These are phyloP conservation scores for Eupristina koningsbergeri DNA, from an alignment of 1,140 invertebrate species.

Conservation along the genomic window DNA sequence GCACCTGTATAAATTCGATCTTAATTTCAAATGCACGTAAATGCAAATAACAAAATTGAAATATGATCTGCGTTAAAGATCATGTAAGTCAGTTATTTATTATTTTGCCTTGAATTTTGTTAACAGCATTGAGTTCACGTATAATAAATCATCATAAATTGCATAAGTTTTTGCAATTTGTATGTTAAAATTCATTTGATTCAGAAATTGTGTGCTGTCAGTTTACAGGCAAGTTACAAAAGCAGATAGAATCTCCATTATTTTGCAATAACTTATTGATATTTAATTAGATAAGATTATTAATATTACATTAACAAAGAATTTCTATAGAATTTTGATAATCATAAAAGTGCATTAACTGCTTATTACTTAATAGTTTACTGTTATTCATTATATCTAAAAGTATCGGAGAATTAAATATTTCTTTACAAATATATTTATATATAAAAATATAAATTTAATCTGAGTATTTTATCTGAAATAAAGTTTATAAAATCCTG, in stretches of 20 bases:
- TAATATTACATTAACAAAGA: neutral
- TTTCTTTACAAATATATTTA: too few species aligned
- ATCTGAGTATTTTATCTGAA: too few species aligned
- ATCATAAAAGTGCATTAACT: too few species aligned
- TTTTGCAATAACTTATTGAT: neutral
- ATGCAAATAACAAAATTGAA: slow-evolving; percentile 17
- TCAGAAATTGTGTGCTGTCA: neutral
- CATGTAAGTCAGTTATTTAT: neutral
- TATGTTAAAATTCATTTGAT: neutral
- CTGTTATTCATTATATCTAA: too few species aligned
- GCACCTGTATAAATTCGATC: neutral
- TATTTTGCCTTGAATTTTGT: neutral
- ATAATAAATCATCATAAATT: neutral
- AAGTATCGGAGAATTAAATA: too few species aligned
- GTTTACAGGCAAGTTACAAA: neutral
- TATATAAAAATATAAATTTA: too few species aligned
- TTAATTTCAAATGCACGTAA: neutral
- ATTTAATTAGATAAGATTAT: neutral
- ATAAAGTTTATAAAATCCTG: too few species aligned
- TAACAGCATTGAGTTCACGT: neutral
- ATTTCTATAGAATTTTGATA: neutral
- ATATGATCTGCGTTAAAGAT: neutral
- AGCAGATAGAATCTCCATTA: neutral
- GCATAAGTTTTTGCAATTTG: neutral
- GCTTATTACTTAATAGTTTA: too few species aligned